These are phyloP conservation scores for Pachypanchax playfairii DNA, from an alignment of 2,113 vertebrate genomes.

Conservation along the genomic window DNA sequence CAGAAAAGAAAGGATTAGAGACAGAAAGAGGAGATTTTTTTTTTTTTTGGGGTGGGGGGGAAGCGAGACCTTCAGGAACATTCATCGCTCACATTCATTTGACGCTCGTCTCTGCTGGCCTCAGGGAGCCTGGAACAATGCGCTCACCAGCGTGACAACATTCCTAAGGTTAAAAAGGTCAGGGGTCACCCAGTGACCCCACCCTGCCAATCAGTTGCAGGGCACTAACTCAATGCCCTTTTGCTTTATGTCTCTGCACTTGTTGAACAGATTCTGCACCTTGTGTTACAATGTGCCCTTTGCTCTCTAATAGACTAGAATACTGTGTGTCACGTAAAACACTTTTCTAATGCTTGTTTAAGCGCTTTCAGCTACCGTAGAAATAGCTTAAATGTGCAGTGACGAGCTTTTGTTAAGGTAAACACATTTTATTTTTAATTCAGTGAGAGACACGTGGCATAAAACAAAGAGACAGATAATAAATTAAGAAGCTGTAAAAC, in stretches of 20 bases:
- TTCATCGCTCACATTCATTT: slow-evolving; percentile 61
- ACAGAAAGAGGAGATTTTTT: slow-evolving; percentile 43
- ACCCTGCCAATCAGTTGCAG: slow-evolving; percentile 72
- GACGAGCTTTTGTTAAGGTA: not conserved
- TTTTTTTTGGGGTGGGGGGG: not conserved
- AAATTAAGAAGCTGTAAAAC: slow-evolving; percentile 7
- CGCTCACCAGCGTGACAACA: slow-evolving; percentile 72
- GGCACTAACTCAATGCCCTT: slow-evolving; percentile 65
- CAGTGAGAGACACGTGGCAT: not conserved
- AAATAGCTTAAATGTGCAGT: not conserved
- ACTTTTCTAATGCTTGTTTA: slow-evolving; percentile 2
- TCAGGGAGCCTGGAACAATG: slow-evolving; percentile 72
- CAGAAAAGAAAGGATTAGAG: slow-evolving; percentile 60
- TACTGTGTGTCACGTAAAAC: slow-evolving; percentile 17
- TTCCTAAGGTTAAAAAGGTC: slow-evolving; percentile 76
- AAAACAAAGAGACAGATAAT: slow-evolving; percentile 2
- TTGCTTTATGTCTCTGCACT: slow-evolving; percentile 68
- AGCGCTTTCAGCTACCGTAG: slow-evolving; percentile 6
- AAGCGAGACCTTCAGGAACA: slow-evolving; percentile 49
- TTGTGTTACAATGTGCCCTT: slow-evolving; percentile 65
- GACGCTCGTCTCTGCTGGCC: slow-evolving; percentile 61
- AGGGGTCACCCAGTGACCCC: slow-evolving; percentile 66
- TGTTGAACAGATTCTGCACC: slow-evolving; percentile 70
- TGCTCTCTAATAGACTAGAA: slow-evolving; percentile 58
- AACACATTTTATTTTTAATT: not conserved